Conservation (phyloP, 1,140 invertebrate genomes). For the Dysdera silvatica region DNA sequence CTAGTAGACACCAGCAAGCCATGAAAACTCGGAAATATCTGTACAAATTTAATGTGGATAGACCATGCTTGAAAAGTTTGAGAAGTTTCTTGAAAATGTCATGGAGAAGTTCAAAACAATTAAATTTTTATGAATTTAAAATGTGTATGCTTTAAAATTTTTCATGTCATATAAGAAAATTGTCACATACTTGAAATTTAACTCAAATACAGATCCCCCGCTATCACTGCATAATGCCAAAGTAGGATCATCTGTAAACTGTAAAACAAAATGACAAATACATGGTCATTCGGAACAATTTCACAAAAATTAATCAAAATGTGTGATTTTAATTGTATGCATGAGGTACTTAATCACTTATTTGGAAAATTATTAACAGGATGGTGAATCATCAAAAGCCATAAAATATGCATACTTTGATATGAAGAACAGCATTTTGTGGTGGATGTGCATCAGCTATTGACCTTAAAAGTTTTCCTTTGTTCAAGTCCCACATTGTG, state of each 20-base stretch:
- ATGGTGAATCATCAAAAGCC: slow-evolving; percentile 4
- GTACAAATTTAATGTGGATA: too few species aligned
- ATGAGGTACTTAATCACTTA: not conserved
- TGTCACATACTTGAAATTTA: slow-evolving; percentile 62
- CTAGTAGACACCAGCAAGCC: too few species aligned
- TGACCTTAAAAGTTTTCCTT: slow-evolving; percentile 59
- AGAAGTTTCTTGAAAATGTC: too few species aligned
- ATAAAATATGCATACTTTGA: slow-evolving; percentile 53
- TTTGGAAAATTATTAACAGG: not conserved
- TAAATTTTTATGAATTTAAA: too few species aligned
- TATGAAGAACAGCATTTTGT: slow-evolving; percentile 74
- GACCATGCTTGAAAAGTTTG: too few species aligned
- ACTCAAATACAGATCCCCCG: slow-evolving; percentile 93
- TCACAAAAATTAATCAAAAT: not conserved
- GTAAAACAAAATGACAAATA: slow-evolving; percentile 32
- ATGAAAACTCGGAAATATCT: too few species aligned
- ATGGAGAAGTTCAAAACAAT: too few species aligned
- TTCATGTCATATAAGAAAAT: not conserved
- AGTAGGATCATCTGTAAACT: slow-evolving; percentile 66
- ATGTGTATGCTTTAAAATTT: too few species aligned
- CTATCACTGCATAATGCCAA: slow-evolving; percentile 83
- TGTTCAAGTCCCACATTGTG: slow-evolving; percentile 49
- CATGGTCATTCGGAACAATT: not conserved
- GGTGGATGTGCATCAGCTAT: slow-evolving; percentile 78
- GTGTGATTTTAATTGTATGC: not conserved